Evolutionary conservation across 2,113 vertebrate species (phyloP), one percentile per base, ranked within the genome.

Genomic region (Serinus canaria): DNA sequence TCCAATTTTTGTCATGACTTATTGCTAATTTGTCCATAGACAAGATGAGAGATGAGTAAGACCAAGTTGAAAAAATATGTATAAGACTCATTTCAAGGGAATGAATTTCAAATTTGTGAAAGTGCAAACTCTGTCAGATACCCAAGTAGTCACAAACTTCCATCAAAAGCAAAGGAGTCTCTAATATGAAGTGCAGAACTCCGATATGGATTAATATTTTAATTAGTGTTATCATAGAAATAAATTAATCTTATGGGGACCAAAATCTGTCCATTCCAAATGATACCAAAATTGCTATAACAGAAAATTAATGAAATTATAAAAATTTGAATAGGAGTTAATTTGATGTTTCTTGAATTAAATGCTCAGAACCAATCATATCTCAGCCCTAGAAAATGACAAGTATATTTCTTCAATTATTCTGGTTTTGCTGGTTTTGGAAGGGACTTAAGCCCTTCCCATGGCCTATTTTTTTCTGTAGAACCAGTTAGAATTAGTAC

Each of bases 31-130:
- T 89, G 88, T 87, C 35, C 23, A 77, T 8, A 89, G 63, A 91
- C 22, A 9, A 73, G 30, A 59, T 67, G 59, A 94, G 85, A 59
- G 46, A 66, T 19, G 35, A 58, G 46, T 60, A 87, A 95, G 56
- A 91, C 81, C 41, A n/a, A 93, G 12, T 30, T 93, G 62, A 83
- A 92, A 86, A 97, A 94, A 35, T 83, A 31, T 31, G 18, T 77
- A 27, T 68, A 94, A 90, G 58, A 93, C 63, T 87, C 90, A 70
- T 69, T 13, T 23, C 82, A 56, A 82, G 58, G 33, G 37, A 93
- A 93, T 79, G 15, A 89, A 86, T 91, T 56, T 90, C 72, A 86
- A 44, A 80, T 85, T 21, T 89, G 11, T 86, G 63, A 69, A 89
- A 82, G 44, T 31, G 63, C 13, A 84, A 77, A 89, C 20, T 95